Evolutionary conservation across 2,113 vertebrate species (phyloP).

Genomic region (Setophaga coronata): DNA sequence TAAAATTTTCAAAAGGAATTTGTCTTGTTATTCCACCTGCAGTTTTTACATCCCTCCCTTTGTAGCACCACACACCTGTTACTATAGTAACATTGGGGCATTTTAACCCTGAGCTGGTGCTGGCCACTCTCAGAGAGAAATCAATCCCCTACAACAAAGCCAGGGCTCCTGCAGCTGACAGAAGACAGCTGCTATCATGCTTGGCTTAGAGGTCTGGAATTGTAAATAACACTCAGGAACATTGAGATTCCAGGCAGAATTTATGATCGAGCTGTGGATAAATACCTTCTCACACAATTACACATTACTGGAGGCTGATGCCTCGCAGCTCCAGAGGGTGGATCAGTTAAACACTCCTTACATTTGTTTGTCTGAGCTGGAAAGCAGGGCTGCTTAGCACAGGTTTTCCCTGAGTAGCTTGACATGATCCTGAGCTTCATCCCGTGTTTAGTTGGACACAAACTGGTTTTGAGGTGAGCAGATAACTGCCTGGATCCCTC

Average conservation of each 20-base stretch:
- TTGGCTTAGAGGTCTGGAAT: background rate
- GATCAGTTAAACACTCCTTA: background rate
- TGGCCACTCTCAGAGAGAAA: constrained; percentile 3
- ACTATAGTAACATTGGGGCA: background rate
- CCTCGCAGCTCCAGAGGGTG: background rate
- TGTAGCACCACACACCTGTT: background rate
- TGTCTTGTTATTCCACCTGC: background rate
- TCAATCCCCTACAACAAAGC: background rate
- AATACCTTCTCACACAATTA: background rate
- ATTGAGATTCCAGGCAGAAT: constrained; percentile 12
- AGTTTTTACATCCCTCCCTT: background rate
- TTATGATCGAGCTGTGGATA: background rate
- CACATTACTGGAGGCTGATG: background rate
- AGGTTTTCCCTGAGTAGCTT: background rate
- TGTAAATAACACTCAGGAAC: background rate
- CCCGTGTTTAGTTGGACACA: background rate
- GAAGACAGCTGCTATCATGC: constrained; percentile 17
- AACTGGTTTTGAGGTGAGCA: background rate
- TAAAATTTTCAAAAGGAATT: background rate
- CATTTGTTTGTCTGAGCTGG: background rate
- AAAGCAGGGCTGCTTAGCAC: background rate
- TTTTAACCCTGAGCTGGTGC: background rate
- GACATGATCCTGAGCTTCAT: background rate
- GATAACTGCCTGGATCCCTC: background rate
- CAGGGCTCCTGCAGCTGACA: background rate